Evolutionary conservation across 2,797 vertebrate genomes (phyloP), one percentile per base, ranked within the genome.

Genomic region (Bradypodion pumilum): DNA sequence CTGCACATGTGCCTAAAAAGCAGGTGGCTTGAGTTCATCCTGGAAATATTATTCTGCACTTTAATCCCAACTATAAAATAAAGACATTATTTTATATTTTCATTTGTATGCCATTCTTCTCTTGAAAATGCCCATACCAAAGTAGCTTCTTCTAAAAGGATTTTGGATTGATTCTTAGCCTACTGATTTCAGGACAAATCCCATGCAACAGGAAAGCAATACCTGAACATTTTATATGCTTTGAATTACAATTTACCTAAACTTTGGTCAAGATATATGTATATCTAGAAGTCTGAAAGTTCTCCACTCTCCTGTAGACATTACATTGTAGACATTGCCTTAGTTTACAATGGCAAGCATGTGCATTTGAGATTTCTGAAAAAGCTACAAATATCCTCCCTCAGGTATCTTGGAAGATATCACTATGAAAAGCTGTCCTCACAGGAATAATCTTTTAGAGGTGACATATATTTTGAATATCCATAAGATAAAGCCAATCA

Each of bases 371-470:
- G 2, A 15, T 60, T 76, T 83, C 23, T 56, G 37, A 10, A 60
- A 84, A 76, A 72, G 35, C 65, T 68, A n/a, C 7, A 29, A 29
- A 72, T 77, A 70, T 63, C 10, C n/a, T 78, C 8, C 29, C 65
- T 37, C 25, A 21, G 7, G 63, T 32, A 37, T 65, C 52, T 44
- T 52, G 62, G 72, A 63, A 74, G 2, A 63, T 3, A 3, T 37
- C 49, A n/a, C 56, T 72, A 62, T 72, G 49, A 56, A 78, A 84
- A 70, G 32, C n/a, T 84, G 23, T 73, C 78, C 63, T 42, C 68
- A 78, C 65, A 65, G 68, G 44, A 42, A 72, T 78, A 72, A 84
- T 73, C 46, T 78, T 62, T 73, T 79, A 63, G 19, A 63, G 32
- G 68, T 37, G 32, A 78, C 32, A 72, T 63, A 1, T 72, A 37